phyloP scores from a whole-genome alignment of 2,797 vertebrate species.

The Furcifer pardalis region DNA sequence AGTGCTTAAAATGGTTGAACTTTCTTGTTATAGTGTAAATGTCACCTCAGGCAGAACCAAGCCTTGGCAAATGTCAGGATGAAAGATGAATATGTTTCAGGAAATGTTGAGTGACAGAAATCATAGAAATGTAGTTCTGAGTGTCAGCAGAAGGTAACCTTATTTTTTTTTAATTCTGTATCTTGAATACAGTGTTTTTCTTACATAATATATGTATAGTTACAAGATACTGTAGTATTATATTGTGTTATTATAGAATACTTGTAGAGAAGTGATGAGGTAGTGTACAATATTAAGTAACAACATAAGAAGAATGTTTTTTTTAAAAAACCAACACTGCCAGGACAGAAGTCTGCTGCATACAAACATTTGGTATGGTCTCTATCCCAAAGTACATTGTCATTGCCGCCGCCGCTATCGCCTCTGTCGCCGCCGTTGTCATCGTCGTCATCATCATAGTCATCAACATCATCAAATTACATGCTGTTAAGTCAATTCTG shows the following conservation, averaged over 20 bases:
- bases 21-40: constrained; percentile 16
- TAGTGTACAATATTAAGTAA: no score
- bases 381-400: background rate
- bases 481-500: no score
- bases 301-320: background rate
- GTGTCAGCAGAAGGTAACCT: background rate
- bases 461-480: no score
- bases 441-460: no score
- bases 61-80: constrained; percentile 11
- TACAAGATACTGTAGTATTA: no score
- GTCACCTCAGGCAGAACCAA: background rate
- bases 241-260: background rate
- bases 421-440: no score
- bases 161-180: background rate
- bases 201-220: background rate
- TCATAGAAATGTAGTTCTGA: background rate
- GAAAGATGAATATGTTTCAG: constrained; percentile 21
- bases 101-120: constrained; percentile 19
- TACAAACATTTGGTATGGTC: background rate
- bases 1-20: background rate
- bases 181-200: background rate
- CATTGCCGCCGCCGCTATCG: no score
- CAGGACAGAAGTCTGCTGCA: background rate
- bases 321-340: background rate
- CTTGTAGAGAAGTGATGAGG: background rate